Conservation (phyloP, 92 coral and sea anemone genomes). For the Porites lobata region DNA sequence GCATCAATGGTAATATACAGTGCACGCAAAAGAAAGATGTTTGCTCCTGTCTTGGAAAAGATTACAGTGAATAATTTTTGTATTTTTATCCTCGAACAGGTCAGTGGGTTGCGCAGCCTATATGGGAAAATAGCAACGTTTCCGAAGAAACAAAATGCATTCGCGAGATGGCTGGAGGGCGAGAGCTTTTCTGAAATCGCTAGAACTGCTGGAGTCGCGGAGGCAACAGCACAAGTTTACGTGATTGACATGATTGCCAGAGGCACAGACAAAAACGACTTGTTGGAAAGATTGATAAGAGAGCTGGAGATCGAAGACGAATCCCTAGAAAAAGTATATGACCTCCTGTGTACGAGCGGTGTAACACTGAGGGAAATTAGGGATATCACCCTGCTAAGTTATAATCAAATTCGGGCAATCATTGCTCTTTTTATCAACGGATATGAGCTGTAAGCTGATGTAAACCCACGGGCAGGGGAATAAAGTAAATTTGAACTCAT, state of each 20-base stretch:
- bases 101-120: slow-evolving; percentile 17
- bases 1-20: background rate
- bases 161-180: slow-evolving; percentile 26
- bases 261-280: slow-evolving; percentile 9
- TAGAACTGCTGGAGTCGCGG: slow-evolving; percentile 27
- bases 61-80: background rate
- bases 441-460: background rate
- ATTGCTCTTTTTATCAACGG: slow-evolving; percentile 1
- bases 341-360: slow-evolving; percentile 1
- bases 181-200: slow-evolving; percentile 27
- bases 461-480: too few relatives aligned
- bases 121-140: slow-evolving; percentile 39
- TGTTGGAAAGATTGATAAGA: background rate
- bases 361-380: slow-evolving; percentile 39
- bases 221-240: slow-evolving; percentile 56
- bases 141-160: slow-evolving; percentile 28
- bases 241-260: slow-evolving; percentile 34
- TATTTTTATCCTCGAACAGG: slow-evolving; percentile 8
- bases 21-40: background rate
- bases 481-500: too few relatives aligned
- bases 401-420: slow-evolving; percentile 26
- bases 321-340: background rate
- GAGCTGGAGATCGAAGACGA: background rate
- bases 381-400: slow-evolving; percentile 19
- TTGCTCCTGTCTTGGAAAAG: too few relatives aligned